These are phyloP conservation scores for Drosophila vallismaia DNA, from an alignment of 2,888 invertebrate species.

Conservation along the genomic window DNA sequence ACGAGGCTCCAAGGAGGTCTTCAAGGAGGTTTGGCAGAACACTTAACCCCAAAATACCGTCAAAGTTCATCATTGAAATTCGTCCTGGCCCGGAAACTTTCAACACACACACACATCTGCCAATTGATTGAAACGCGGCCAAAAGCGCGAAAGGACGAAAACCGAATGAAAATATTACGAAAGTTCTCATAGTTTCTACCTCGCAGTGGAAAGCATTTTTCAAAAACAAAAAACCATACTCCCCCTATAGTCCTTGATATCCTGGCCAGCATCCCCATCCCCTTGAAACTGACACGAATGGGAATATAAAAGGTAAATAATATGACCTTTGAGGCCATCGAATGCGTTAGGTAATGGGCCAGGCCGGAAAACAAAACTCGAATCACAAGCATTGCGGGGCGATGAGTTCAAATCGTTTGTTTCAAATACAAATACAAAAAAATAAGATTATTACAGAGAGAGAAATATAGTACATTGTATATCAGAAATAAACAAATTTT, in stretches of 20 bases:
- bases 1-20: conserved; percentile 6
- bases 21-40: too few relatives aligned
- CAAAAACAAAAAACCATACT: background rate
- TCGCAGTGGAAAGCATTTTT: conserved; percentile 15
- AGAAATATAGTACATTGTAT: background rate
- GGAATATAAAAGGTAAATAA: conserved; percentile 79
- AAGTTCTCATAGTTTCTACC: conserved; percentile 39
- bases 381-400: conserved; percentile 23
- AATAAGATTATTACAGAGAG: background rate
- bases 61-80: conserved; percentile 34
- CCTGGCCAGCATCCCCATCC: background rate
- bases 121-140: conserved; percentile 64
- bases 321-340: conserved; percentile 79
- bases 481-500: too few relatives aligned
- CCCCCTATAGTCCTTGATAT: background rate
- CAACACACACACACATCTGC: conserved; percentile 46
- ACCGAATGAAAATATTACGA: conserved; percentile 59
- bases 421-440: background rate
- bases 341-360: conserved; percentile 75
- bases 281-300: conserved; percentile 58
- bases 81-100: conserved; percentile 20
- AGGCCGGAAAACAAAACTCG: conserved; percentile 37
- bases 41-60: conserved; percentile 30
- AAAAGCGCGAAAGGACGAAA: conserved; percentile 13
- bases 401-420: conserved; percentile 5